Base-by-base conservation (phyloP, 1,140 invertebrate genomes). In the Drosophila pectinifera region DNA sequence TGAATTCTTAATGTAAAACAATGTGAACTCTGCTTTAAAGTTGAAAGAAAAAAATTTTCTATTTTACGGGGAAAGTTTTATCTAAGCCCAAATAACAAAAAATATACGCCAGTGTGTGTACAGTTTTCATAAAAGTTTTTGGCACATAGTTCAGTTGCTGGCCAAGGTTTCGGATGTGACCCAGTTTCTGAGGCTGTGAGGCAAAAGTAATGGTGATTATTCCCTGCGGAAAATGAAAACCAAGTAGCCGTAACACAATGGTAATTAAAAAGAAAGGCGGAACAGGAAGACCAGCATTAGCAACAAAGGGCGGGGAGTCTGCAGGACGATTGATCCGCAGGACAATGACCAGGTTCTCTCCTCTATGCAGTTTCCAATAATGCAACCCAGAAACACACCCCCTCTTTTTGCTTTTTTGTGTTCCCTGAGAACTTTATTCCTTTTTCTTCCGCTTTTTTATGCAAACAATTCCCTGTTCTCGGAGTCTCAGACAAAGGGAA, bases 151-250 rank as follows among this genome's bases (percentile, higher is more conserved):
- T 43, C 49, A 38, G 24, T 26, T 48, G 41, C 63, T 65, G 68
- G 57, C 69, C 54, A 76, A 76, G 57, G 68, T 49, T 74, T 28
- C 34, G 49, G 51, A 70, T 73, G 69, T 73, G 69, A 73, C 69
- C 69, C 10, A 73, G 54, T 73, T 49, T 31, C 16, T 26, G 1
- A 16, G 20, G 4, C 59, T 31, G 16, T 34, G 28, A 28, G 49
- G 31, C 18, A 16, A 57, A 69, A 57, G 48, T 73, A 26, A 73
- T 59, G 67, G 42, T 73, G 73, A 73, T 73, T 73, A 61, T 28
- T 38, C 45, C 38, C 13, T 39, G 34, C 36, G 10, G 54, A 24
- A 31, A 38, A 36, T 41, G n/a, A 34, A 24, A 38, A 31, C 41
- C 11, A 28, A 31, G 43, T 22, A 54, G 46, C 62, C 64, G 18